Evolutionary conservation across 2,113 vertebrate genomes (phyloP), one percentile per base, ranked within the genome.

Genomic region (Anhinga rufa): DNA sequence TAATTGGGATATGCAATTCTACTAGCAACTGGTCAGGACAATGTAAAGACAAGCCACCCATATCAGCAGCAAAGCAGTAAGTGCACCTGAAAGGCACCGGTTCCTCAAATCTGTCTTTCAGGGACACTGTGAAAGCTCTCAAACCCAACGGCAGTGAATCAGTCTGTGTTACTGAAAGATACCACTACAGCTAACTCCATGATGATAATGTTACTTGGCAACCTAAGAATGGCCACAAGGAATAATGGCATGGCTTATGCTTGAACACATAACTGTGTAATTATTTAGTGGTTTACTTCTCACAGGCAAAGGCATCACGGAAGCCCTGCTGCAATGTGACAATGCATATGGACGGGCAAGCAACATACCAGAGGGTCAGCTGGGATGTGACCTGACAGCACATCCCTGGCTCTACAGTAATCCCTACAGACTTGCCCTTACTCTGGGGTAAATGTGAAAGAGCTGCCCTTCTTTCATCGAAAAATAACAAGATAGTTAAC

Each of bases 211-310:
- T 40, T 52, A 78, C 19, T 25, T 2, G 1, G 36, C 31, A 95
- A 61, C 11, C 46, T 44, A 68, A 82, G 52, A 91, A 75, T 0
- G 7, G 54, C 66, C 36, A 49, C 26, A 61, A 76, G 38, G 14
- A 78, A 31, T 6, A 60, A 84, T 0, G 3, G 60, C 46, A 77
- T 1, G 1, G 40, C 2, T 3, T 21, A 16, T 12, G 20, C 49
- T 76, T 60, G 38, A 85, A 61, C 5, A 38, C 1, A 0, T 51
- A 71, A 61, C 15, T 6, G 16, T 29, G 3, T 26, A 34, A 42
- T 31, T 60, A 79, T 36, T 69, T 49, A 58, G 54, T 3, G 4
- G 17, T 40, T 74, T 58, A 52, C 46, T 34, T 60, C 48, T 60
- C 22, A 16, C 34, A 62, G 46, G 26, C 28, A 74, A 80, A 86